These are phyloP conservation scores for Oikopleura dioica DNA, from an alignment of 23 tunicate species.

Conservation along the genomic window DNA sequence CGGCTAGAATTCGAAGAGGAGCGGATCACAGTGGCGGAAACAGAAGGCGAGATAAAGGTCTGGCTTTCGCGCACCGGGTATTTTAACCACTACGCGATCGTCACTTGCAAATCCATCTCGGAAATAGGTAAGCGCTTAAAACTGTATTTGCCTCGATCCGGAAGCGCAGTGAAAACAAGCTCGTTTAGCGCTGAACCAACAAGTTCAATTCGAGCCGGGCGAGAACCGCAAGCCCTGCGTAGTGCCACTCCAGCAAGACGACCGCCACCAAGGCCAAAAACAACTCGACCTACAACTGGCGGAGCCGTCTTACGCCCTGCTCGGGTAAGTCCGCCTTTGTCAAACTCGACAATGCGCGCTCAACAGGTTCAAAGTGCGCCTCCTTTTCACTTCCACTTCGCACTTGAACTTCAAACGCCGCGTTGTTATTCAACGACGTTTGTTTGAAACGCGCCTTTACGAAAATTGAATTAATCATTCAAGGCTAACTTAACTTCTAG, in stretches of 20 bases:
- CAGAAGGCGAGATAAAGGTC: slow-evolving; percentile 30
- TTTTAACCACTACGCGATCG: slow-evolving; percentile 89
- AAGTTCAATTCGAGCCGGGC: slow-evolving; percentile 93
- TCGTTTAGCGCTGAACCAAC: neutral
- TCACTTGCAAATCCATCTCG: slow-evolving; percentile 32
- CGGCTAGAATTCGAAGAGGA: neutral
- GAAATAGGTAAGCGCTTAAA: neutral
- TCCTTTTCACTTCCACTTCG: no score
- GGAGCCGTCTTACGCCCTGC: slow-evolving; percentile 57
- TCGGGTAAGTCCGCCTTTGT: no score
- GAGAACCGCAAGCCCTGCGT: slow-evolving; percentile 65
- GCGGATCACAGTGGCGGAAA: slow-evolving; percentile 23
- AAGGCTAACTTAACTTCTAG: no score
- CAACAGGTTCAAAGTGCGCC: no score
- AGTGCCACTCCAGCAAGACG: slow-evolving; percentile 52
- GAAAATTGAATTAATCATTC: no score
- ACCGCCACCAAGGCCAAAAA: slow-evolving; percentile 48
- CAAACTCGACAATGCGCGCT: no score
- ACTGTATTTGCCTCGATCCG: neutral
- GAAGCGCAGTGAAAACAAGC: neutral
- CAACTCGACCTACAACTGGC: slow-evolving; percentile 37
- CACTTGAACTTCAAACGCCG: no score
- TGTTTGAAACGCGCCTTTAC: no score
- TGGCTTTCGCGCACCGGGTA: slow-evolving; percentile 43
- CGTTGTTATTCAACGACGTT: no score